phyloP scores from a whole-genome alignment of 2,888 invertebrate genomes.

The Penaeus monodon region DNA sequence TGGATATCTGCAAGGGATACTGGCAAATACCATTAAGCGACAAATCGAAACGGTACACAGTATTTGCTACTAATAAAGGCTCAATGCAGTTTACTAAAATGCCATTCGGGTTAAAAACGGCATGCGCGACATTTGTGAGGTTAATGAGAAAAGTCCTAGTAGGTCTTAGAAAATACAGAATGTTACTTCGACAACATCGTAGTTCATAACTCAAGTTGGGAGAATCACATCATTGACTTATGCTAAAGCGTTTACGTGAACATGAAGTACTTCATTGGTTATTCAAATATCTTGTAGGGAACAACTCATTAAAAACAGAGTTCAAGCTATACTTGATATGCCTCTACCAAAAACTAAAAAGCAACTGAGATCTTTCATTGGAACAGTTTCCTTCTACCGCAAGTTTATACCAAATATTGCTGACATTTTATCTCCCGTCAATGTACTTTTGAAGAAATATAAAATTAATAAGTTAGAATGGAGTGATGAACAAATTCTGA shows the following conservation, averaged over 20 bases:
- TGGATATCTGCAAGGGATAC: constrained; percentile 6
- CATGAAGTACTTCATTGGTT: no score
- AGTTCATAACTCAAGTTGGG: not conserved
- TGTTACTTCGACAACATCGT: constrained; percentile 1
- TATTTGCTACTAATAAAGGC: not conserved
- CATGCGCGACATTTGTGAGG: not conserved
- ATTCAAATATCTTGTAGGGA: not conserved
- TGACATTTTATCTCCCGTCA: constrained; percentile 3
- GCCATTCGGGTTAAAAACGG: constrained; percentile 2
- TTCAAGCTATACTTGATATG: not conserved
- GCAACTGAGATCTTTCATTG: not conserved
- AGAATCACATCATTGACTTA: not conserved
- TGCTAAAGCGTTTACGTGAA: not conserved
- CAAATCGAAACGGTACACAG: not conserved
- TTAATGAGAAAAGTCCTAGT: no score
- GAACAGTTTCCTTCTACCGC: not conserved
- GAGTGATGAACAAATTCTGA: not conserved
- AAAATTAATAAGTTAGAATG: not conserved
- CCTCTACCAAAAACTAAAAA: constrained; percentile 10
- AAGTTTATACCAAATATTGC: constrained; percentile 21
- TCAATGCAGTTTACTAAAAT: constrained; percentile 11
- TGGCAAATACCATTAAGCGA: not conserved
- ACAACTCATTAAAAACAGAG: not conserved
- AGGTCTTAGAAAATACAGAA: not conserved
- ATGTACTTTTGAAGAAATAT: not conserved